Percentiles rank a stretch among this genome's conserved stretches.
Conservation (phyloP, 2,797 vertebrate genomes). For the Streptopelia turtur region DNA sequence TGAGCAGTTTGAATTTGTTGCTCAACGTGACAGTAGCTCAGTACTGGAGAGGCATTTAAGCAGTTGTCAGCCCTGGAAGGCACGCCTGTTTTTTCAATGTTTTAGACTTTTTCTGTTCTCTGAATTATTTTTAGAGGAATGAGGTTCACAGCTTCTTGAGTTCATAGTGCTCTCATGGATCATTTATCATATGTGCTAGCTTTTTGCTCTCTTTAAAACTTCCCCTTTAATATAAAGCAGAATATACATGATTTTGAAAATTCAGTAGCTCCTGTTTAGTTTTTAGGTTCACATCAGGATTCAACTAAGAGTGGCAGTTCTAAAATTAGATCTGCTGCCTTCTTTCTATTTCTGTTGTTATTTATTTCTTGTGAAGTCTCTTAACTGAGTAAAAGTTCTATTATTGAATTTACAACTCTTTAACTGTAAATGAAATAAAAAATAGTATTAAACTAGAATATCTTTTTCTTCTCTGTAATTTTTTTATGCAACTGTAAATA, state of each 20-base stretch:
- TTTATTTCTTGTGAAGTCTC: not conserved
- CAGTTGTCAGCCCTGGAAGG: not conserved
- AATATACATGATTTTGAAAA: not conserved
- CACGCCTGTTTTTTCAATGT: not conserved
- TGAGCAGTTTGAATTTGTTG: conserved; percentile 17
- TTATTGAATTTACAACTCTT: not conserved
- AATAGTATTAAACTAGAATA: not conserved
- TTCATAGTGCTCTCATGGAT: not conserved
- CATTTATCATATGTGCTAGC: not conserved
- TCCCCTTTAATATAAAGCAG: not conserved
- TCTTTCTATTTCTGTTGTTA: not conserved
- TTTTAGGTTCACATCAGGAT: not conserved
- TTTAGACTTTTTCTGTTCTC: not conserved
- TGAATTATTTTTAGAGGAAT: not conserved
- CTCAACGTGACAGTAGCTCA: not conserved
- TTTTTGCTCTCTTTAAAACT: not conserved
- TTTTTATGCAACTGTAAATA: not conserved
- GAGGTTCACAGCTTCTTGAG: not conserved
- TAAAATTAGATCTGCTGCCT: not conserved
- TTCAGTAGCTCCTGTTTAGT: not conserved
- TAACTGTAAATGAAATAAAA: not conserved
- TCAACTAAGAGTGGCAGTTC: not conserved
- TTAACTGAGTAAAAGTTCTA: not conserved
- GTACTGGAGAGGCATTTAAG: not conserved
- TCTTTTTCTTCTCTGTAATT: not conserved